phyloP scores from a whole-genome alignment of 2,797 vertebrate species.

The Phoebastria nigripes region DNA sequence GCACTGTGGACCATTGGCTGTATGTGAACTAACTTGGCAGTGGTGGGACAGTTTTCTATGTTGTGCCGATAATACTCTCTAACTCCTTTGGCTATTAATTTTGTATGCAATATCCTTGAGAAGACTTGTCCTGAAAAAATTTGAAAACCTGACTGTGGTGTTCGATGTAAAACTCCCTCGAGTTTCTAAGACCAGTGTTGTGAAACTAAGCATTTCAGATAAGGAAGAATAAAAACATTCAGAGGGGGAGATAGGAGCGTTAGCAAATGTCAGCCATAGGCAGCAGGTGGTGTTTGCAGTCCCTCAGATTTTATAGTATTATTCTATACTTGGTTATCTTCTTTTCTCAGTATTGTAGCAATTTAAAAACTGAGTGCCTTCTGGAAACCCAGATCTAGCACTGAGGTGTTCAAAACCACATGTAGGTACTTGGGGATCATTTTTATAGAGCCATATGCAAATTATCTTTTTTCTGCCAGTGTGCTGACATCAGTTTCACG shows the following conservation, averaged over 20 bases:
- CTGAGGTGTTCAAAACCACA: neutral
- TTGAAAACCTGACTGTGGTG: neutral
- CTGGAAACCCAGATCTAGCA: neutral
- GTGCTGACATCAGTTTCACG: neutral
- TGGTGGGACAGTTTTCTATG: neutral
- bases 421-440: neutral
- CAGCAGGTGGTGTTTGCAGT: neutral
- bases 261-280: neutral
- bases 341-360: neutral
- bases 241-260: neutral
- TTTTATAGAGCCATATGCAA: neutral
- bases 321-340: neutral
- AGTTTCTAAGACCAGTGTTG: neutral
- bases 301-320: neutral
- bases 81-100: neutral
- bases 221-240: neutral
- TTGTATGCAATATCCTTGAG: neutral
- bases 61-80: neutral
- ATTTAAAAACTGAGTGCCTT: neutral
- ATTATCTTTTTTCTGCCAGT: neutral
- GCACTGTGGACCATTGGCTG: accelerated
- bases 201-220: neutral
- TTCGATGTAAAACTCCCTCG: accelerated
- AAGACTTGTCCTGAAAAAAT: neutral
- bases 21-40: neutral